Evolutionary conservation across 2,888 invertebrate species (phyloP), one percentile per base, ranked within the genome.

Genomic region (Brenthis hecate): DNA sequence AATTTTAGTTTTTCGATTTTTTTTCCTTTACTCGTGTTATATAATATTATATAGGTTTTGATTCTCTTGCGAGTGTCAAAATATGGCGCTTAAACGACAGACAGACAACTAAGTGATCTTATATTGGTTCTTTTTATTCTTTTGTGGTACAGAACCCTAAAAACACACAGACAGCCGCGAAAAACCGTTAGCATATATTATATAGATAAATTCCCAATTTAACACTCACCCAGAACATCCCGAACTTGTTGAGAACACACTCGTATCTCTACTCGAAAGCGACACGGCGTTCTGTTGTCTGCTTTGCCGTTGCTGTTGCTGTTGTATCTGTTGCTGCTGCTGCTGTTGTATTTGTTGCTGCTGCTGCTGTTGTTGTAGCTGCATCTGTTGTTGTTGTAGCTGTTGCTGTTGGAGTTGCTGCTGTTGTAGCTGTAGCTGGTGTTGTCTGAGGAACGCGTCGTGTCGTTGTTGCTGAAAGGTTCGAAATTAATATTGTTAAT

Each of bases 201-300:
- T 55, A 55, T 43, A 47, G 19, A 57, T 8, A 51, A 61, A 28
- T 28, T 28, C 5, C 28, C 0, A 28, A 28, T 28, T 11, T 13
- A 4, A 36, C n/a, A 78, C 81, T 80, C 65, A 92, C 92, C 87
- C 91, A 2, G 91, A 91, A 74, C 91, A 91, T 0, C 89, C 90
- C 0, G 91, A 91, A 0, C 90, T 91, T 0, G 92, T 90, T 0
- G 92, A 93, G 72, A 88, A 92, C 3, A 92, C 89, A 65, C 93
- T 93, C 0, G 90, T 89, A 63, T 93, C 93, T 19, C 93, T 77
- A 75, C 93, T 93, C 0, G 89, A 89, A 0, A 89, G 74, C 0
- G 91, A 89, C n/a, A 86, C 81, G 14, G 80, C 66, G 23, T 70
- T 70, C 36, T 78, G 79, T 32, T 76, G 77, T 13, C 65, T 72